Evolutionary conservation across 2,113 vertebrate genomes (phyloP).

Genomic region (Saguinus midas): DNA sequence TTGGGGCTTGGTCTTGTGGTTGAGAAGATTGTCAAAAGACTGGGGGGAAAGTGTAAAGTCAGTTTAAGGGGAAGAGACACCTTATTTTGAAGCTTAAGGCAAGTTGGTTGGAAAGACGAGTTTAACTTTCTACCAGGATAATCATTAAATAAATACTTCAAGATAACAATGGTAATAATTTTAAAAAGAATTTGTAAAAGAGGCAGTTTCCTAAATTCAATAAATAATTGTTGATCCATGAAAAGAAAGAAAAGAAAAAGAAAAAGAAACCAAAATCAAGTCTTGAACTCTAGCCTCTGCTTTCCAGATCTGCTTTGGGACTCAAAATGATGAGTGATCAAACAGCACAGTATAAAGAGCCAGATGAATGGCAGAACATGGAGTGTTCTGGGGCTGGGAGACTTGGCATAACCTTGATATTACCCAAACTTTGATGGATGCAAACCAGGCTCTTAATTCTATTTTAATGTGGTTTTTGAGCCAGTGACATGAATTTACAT

Average conservation of each 20-base stretch:
- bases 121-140: neutral
- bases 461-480: conserved; percentile 45
- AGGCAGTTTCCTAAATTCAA: conserved; percentile 8
- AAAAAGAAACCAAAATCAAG: neutral
- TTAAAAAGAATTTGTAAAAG: neutral
- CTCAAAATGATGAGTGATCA: neutral
- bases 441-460: conserved; percentile 22
- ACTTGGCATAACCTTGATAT: neutral
- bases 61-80: neutral
- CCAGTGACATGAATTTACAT: conserved; percentile 30
- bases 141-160: neutral
- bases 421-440: neutral
- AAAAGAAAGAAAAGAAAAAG: neutral
- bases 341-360: neutral
- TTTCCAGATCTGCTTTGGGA: neutral
- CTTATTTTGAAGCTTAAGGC: neutral
- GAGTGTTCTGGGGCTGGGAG: neutral
- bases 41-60: accelerated
- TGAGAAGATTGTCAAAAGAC: neutral
- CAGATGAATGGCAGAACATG: neutral
- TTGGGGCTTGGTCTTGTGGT: neutral
- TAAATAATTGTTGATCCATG: neutral
- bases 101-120: neutral
- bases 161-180: neutral
- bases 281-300: neutral